Percentiles rank a stretch among this genome's conserved stretches.
Evolutionary conservation across 1,140 invertebrate species (phyloP).

Genomic region (Drosophila oshimai): DNA sequence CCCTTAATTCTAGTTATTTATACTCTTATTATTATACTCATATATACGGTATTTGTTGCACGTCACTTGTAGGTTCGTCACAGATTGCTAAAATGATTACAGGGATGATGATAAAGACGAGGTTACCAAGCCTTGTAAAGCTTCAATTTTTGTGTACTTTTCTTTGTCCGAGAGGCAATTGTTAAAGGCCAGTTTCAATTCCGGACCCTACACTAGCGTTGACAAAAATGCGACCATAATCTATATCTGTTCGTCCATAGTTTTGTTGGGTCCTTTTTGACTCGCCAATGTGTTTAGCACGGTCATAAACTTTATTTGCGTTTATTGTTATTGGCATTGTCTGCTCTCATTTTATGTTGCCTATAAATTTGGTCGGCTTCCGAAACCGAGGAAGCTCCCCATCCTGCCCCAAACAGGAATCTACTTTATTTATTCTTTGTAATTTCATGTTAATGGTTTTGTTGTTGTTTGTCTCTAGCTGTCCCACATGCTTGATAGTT

Average conservation of each 20-base stretch:
- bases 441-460: conserved; percentile 69
- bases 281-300: conserved; percentile 52
- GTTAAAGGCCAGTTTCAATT: conserved; percentile 3
- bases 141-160: conserved; percentile 4
- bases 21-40: neutral
- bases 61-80: neutral
- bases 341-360: conserved; percentile 70
- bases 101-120: conserved; percentile 23
- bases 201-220: neutral
- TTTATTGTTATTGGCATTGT: conserved; percentile 80
- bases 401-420: conserved; percentile 17
- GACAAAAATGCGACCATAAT: conserved; percentile 32
- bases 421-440: conserved; percentile 64
- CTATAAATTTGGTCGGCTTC: conserved; percentile 60
- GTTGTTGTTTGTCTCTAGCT: conserved; percentile 30
- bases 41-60: neutral
- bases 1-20: neutral
- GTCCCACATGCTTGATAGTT: conserved; percentile 9
- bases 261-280: conserved; percentile 7
- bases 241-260: conserved; percentile 27
- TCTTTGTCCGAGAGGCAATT: conserved; percentile 3
- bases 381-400: neutral
- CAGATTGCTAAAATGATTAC: neutral
- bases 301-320: conserved; percentile 77
- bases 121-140: neutral